Conservation (phyloP, 2,888 invertebrate genomes). For the Pyrgus malvae region DNA sequence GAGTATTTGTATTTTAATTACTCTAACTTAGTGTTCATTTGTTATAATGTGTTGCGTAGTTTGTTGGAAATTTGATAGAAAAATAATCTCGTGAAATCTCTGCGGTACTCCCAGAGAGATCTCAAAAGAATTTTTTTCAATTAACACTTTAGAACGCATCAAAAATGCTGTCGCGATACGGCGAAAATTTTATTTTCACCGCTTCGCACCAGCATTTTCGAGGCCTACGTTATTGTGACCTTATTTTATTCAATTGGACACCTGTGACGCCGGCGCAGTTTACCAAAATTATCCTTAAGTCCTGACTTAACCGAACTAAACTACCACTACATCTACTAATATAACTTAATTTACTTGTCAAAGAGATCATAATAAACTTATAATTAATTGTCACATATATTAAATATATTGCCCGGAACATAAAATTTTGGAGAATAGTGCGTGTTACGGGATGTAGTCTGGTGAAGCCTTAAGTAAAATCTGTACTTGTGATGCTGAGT, state of each 20-base stretch:
- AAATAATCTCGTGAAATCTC: slow-evolving; percentile 13
- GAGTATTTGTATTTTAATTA: slow-evolving; percentile 77
- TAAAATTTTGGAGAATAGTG: slow-evolving; percentile 21
- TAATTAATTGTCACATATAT: slow-evolving; percentile 68
- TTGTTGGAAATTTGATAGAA: not conserved
- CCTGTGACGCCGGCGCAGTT: slow-evolving; percentile 11
- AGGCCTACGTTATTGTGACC: slow-evolving; percentile 56
- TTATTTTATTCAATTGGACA: slow-evolving; percentile 17
- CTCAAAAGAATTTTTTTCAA: slow-evolving; percentile 34
- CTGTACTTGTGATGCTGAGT: slow-evolving; percentile 57
- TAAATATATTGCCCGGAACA: slow-evolving; percentile 51
- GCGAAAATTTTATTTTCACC: slow-evolving; percentile 65
- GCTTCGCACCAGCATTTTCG: slow-evolving; percentile 43
- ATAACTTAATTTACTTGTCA: slow-evolving; percentile 70
- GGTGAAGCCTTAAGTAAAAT: slow-evolving; percentile 38
- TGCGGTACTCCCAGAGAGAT: not conserved
- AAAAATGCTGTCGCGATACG: slow-evolving; percentile 46
- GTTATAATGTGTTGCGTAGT: slow-evolving; percentile 6
- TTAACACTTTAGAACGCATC: slow-evolving; percentile 44
- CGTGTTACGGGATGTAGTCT: slow-evolving; percentile 12
- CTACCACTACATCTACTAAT: slow-evolving; percentile 56
- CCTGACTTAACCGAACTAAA: slow-evolving; percentile 42
- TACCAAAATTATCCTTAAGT: slow-evolving; percentile 40
- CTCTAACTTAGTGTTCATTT: slow-evolving; percentile 42
- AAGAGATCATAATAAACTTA: slow-evolving; percentile 82